These are phyloP conservation scores for Burhinus oedicnemus DNA, from an alignment of 2,113 vertebrate species.

Conservation along the genomic window DNA sequence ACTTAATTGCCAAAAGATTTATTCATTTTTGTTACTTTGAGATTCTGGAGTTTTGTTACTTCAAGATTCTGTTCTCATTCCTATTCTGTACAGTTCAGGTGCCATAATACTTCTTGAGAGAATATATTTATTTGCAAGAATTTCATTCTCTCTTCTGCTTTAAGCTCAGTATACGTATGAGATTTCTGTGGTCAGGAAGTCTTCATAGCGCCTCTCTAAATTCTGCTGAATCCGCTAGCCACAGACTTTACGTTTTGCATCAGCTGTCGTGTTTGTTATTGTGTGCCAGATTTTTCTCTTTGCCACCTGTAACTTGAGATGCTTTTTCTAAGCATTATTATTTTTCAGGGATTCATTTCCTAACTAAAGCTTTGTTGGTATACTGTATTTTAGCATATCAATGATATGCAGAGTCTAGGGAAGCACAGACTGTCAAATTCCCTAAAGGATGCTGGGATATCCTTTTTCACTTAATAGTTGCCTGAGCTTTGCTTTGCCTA, in stretches of 20 bases:
- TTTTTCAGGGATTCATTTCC: background rate
- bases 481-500: slow-evolving; percentile 17
- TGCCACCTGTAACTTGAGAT: background rate
- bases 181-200: background rate
- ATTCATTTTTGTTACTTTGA: background rate
- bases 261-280: background rate
- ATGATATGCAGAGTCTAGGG: background rate
- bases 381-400: background rate
- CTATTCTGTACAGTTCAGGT: background rate
- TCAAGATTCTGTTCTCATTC: background rate
- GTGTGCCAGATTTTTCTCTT: background rate
- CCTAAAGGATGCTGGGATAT: slow-evolving; percentile 3
- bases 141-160: background rate
- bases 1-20: background rate
- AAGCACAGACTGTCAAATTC: background rate
- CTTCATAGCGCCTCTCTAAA: background rate
- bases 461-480: slow-evolving; percentile 2
- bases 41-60: background rate
- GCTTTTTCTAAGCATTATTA: slow-evolving; percentile 1
- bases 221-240: background rate
- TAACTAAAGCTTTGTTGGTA: background rate
- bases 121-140: background rate
- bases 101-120: background rate
- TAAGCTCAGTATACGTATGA: background rate
- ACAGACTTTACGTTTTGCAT: background rate